Evolutionary conservation across 2,113 vertebrate genomes (phyloP), one percentile per base, ranked within the genome.

Genomic region (Phyllostomus hastatus): DNA sequence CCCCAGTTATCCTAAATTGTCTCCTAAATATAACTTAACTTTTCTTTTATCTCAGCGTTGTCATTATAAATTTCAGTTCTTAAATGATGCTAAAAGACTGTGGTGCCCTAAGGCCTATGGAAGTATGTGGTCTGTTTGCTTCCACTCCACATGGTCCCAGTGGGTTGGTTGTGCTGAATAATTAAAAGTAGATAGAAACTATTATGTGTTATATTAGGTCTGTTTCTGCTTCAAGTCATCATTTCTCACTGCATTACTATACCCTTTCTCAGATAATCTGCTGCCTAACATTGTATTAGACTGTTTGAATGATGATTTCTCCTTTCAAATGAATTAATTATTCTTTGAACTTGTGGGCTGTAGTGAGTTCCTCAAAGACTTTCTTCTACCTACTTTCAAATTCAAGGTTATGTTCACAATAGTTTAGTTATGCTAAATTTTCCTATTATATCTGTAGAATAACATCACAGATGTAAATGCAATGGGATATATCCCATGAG

Each of bases 391-490:
- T 75, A 73, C 33, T 87, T 91, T 59, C 43, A 83, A 26, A 66
- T 50, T 92, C 38, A 89, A 91, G n/a, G 9, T 80, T 79, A 75
- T 35, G 1, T 79, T 95, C 26, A 88, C 35, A 91, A 94, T 17
- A 28, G 28, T 64, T 70, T 59, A 73, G 52, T 72, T 70, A 85
- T 19, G 4, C 19, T 43, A 38, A 85, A 38, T 10, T 82, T 69
- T 80, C n/a, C 59, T 61, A 33, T 82, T 91, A 15, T 26, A 79
- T 61, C 46, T 93, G 43, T 70, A 89, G 91, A 82, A 87, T 67
- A 83, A 95, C 92, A 89, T 92, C 61, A 78, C 46, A 88, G 28
- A 76, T 48, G 8, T 54, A 94, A 95, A 95, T 72, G 26, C 10
- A 87, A 67, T 24, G 14, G 41, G 28, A 91, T 78, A 75, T 73